phyloP scores from a whole-genome alignment of 2,113 vertebrate species.

The Caranx melampygus region DNA sequence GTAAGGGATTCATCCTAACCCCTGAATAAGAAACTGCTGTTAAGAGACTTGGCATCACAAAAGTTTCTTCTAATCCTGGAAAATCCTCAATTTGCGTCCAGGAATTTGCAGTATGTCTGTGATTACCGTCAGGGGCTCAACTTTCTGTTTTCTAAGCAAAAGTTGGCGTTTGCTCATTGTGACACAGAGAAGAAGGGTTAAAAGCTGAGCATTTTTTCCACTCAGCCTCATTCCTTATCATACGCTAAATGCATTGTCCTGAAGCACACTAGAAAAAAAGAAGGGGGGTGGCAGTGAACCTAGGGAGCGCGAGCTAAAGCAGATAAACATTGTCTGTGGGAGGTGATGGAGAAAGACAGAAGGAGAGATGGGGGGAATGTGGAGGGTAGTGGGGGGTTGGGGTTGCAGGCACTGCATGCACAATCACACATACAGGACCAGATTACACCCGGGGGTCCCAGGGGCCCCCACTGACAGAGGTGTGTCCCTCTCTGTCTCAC shows the following conservation, averaged over 20 bases:
- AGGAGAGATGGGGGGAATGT: constrained; percentile 17
- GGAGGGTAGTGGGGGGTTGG: background rate
- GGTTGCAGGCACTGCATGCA: constrained; percentile 30
- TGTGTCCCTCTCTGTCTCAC: constrained; percentile 52
- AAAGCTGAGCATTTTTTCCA: constrained; percentile 27
- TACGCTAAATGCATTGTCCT: constrained; percentile 39
- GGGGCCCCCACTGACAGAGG: constrained; percentile 63
- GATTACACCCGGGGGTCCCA: constrained; percentile 69
- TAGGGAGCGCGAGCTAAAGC: constrained; percentile 20
- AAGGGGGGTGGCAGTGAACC: background rate
- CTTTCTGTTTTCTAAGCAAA: constrained; percentile 59
- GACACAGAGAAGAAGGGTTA: constrained; percentile 51
- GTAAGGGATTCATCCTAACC: constrained; percentile 19
- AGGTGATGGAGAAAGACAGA: constrained; percentile 54
- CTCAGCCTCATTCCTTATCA: constrained; percentile 27
- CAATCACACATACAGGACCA: constrained; percentile 48
- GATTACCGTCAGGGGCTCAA: constrained; percentile 54
- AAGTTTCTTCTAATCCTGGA: constrained; percentile 59
- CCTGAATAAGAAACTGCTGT: constrained; percentile 32
- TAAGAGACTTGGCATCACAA: constrained; percentile 44
- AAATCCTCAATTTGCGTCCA: constrained; percentile 66
- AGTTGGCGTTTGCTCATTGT: constrained; percentile 49
- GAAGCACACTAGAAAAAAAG: constrained; percentile 9
- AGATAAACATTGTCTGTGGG: constrained; percentile 67
- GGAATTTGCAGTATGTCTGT: constrained; percentile 66